Conservation (phyloP, 2,797 vertebrate species). For the Triplophysa bombifrons region DNA sequence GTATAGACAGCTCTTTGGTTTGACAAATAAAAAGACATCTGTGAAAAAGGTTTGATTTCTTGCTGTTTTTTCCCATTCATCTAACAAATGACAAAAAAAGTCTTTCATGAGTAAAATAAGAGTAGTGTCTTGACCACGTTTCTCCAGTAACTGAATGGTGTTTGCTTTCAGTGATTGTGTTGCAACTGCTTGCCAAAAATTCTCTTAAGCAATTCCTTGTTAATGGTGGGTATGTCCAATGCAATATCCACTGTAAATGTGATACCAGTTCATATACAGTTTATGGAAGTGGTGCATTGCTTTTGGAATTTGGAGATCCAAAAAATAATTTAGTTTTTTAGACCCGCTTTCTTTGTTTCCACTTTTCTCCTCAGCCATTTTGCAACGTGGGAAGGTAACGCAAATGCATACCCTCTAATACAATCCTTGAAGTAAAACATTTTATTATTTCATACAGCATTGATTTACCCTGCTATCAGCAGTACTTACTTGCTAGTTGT, state of each 20-base stretch:
- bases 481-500: no score
- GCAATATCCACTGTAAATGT: not conserved
- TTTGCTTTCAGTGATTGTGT: conserved; percentile 19
- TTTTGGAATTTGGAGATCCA: no score
- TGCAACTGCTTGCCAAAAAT: conserved; percentile 37
- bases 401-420: no score
- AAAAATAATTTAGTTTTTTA: no score
- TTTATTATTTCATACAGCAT: not conserved
- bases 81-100: not conserved
- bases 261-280: not conserved
- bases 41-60: conserved; percentile 63
- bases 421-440: no score
- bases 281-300: no score
- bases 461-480: not conserved
- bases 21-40: conserved; percentile 80
- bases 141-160: conserved; percentile 18
- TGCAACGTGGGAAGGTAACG: no score
- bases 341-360: no score
- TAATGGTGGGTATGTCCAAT: not conserved
- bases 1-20: conserved; percentile 75
- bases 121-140: not conserved
- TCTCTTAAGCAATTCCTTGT: conserved; percentile 28
- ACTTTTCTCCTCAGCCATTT: no score
- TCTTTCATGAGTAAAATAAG: not conserved
- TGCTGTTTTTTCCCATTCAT: not conserved